Evolutionary conservation across 1,140 invertebrate species (phyloP).

Genomic region (Acromyrmex charruanus): DNA sequence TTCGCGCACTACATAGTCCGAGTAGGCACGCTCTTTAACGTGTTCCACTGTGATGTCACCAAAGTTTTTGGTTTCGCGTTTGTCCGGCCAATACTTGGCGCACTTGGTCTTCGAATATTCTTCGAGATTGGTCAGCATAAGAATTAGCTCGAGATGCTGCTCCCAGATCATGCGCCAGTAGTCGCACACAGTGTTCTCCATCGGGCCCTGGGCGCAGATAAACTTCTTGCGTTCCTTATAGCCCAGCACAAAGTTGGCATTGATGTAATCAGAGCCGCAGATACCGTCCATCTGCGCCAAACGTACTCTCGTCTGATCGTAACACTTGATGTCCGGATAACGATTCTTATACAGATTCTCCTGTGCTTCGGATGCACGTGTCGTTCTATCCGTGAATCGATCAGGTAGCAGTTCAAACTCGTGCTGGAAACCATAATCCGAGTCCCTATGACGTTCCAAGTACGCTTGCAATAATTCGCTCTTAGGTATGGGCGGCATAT

Average conservation of each 20-base stretch:
- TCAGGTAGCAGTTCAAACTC: conserved; percentile 96
- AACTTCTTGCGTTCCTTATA: conserved; percentile 97
- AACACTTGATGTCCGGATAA: conserved; percentile 96
- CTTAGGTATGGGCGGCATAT: conserved; percentile 93
- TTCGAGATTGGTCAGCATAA: conserved; percentile 98
- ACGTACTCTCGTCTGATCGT: conserved; percentile 96
- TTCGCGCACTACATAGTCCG: conserved; percentile 94
- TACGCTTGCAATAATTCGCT: conserved; percentile 91
- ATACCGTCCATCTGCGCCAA: conserved; percentile 92
- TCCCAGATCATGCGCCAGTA: conserved; percentile 99
- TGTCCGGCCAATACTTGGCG: conserved; percentile 97
- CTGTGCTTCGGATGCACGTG: conserved; percentile 93
- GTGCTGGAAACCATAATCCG: conserved; percentile 95
- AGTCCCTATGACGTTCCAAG: conserved; percentile 93
- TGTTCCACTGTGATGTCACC: conserved; percentile 93
- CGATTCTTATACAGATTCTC: conserved; percentile 96
- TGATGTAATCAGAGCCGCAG: conserved; percentile 95
- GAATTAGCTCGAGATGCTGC: conserved; percentile 95
- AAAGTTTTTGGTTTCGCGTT: conserved; percentile 91
- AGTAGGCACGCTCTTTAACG: conserved; percentile 91
- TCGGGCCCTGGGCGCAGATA: conserved; percentile 97
- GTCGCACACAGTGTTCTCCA: conserved; percentile 96
- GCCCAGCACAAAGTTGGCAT: conserved; percentile 96
- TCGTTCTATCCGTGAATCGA: conserved; percentile 94
- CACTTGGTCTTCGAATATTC: conserved; percentile 98